Conservation (phyloP, 2,113 vertebrate species). For the Mormoops blainvillei region DNA sequence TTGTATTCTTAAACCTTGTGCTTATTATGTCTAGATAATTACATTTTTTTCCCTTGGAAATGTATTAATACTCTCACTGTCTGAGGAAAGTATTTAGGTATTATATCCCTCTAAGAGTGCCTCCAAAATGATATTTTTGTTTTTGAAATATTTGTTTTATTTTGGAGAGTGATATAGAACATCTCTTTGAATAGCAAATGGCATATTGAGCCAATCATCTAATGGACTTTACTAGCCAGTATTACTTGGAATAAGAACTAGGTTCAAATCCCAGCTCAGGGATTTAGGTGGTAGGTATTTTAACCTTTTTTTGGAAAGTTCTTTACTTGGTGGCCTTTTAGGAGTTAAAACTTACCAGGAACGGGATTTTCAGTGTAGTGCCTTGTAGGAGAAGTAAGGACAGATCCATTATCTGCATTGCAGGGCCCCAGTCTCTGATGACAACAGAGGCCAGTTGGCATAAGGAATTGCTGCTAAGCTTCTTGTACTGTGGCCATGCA, state of each 20-base stretch:
- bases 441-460: background rate
- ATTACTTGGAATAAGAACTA: no score
- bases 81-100: background rate
- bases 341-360: background rate
- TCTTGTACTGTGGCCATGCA: background rate
- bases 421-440: background rate
- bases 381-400: background rate
- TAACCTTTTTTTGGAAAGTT: background rate
- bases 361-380: background rate
- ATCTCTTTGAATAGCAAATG: background rate
- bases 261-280: no score
- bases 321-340: background rate
- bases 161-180: background rate
- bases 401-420: background rate
- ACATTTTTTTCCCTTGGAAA: background rate
- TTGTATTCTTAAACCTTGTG: background rate
- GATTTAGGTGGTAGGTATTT: background rate
- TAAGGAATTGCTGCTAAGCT: background rate
- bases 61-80: background rate
- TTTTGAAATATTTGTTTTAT: background rate
- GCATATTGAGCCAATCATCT: background rate
- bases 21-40: background rate
- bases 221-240: background rate
- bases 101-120: background rate
- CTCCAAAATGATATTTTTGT: background rate